These are phyloP conservation scores for Perca schrenkii DNA, from an alignment of 2,113 vertebrate genomes.

Conservation along the genomic window DNA sequence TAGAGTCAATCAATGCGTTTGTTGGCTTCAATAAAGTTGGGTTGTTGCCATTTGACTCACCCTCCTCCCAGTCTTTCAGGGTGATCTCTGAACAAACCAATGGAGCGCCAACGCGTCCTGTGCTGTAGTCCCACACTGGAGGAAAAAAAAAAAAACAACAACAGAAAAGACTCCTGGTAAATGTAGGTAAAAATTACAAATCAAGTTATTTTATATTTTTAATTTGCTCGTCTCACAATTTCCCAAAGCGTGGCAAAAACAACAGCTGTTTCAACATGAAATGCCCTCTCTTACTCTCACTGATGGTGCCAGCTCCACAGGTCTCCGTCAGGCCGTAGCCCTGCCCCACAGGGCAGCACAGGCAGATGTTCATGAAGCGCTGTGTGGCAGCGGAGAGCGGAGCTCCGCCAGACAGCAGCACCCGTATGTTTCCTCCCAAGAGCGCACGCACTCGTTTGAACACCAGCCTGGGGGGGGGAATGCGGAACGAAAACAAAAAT, in stretches of 20 bases:
- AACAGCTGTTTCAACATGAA: neutral
- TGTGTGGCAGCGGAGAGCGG: slow-evolving; percentile 95
- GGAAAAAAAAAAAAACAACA: slow-evolving; percentile 7
- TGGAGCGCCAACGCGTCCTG: slow-evolving; percentile 96
- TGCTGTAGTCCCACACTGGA: slow-evolving; percentile 94
- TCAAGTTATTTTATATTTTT: neutral
- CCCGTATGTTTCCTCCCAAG: slow-evolving; percentile 91
- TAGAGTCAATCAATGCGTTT: neutral
- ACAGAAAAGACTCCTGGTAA: neutral
- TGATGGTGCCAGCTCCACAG: slow-evolving; percentile 94
- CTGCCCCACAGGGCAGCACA: slow-evolving; percentile 98
- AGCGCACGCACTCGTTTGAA: slow-evolving; percentile 93
- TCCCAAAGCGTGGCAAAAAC: neutral
- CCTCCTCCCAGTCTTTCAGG: slow-evolving; percentile 96
- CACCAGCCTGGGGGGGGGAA: slow-evolving; percentile 85
- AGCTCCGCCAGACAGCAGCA: slow-evolving; percentile 94
- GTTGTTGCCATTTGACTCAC: slow-evolving; percentile 77
- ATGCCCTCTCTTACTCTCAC: slow-evolving; percentile 84
- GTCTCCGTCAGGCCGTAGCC: slow-evolving; percentile 97
- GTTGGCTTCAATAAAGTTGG: neutral
- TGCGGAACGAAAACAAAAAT: neutral
- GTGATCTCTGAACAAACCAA: slow-evolving; percentile 95
- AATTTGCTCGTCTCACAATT: slow-evolving; percentile 1
- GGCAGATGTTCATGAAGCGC: slow-evolving; percentile 99
- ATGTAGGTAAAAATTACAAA: neutral